A percentile compares a stretch with the other conserved stretches of the same genome.
Conservation (phyloP, 2,113 vertebrate genomes). For the Vulpes lagopus region DNA sequence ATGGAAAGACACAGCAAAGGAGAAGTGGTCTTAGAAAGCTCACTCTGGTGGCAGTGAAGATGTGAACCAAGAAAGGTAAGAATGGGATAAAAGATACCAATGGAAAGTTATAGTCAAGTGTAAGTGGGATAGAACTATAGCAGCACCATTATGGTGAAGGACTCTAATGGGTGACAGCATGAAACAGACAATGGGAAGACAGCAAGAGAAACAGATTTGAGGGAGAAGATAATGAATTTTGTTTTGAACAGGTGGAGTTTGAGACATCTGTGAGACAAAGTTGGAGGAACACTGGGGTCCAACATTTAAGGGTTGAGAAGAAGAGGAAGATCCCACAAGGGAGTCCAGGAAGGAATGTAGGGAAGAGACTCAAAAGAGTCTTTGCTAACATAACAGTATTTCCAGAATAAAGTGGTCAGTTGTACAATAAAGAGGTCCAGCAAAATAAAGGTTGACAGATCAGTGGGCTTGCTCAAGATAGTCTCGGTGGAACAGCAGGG, state of each 20-base stretch:
- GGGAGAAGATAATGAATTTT: neutral
- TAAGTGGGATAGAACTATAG: neutral
- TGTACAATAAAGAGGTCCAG: neutral
- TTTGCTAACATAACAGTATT: neutral
- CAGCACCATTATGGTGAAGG: neutral
- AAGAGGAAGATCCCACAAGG: neutral
- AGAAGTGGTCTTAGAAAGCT: conserved; percentile 1
- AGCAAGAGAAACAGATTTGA: neutral
- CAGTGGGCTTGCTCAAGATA: neutral
- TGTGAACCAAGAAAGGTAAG: neutral
- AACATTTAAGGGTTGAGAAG: neutral
- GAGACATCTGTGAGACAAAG: neutral
- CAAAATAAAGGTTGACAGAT: neutral
- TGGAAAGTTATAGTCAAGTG: neutral
- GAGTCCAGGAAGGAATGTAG: neutral
- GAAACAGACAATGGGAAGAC: neutral
- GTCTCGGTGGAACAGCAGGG: neutral
- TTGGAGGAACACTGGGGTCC: neutral
- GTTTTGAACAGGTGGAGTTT: neutral
- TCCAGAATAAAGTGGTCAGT: neutral
- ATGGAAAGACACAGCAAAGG: neutral
- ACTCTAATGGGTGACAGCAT: neutral
- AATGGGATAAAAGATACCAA: neutral
- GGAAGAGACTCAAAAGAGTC: neutral
- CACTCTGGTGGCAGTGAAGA: neutral